These are phyloP conservation scores for Heteromormyrus szaboi DNA, from an alignment of 2,797 vertebrate species.

Conservation along the genomic window DNA sequence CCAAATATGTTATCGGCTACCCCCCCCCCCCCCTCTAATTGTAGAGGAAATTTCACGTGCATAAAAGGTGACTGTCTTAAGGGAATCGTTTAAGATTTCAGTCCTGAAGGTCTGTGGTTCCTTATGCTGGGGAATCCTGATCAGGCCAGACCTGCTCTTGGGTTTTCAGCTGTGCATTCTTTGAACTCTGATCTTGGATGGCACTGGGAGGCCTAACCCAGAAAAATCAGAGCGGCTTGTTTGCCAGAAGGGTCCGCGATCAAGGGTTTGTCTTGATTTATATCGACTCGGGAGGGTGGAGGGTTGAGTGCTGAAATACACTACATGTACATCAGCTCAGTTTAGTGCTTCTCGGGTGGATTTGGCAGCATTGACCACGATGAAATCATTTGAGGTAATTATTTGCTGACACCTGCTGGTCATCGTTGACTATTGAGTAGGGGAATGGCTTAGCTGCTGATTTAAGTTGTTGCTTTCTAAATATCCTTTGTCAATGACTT, in stretches of 20 bases:
- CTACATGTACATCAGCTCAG: neutral
- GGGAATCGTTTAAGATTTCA: neutral
- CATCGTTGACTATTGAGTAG: neutral
- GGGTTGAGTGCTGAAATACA: neutral
- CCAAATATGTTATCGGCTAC: neutral
- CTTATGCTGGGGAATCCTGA: neutral
- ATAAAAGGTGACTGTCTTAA: neutral
- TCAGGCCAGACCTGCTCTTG: neutral
- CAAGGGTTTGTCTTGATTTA: neutral
- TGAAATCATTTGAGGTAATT: neutral
- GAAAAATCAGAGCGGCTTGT: neutral
- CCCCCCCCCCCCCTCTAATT: neutral
- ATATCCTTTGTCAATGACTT: neutral
- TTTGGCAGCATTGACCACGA: neutral
- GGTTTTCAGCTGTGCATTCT: neutral
- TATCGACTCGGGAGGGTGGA: neutral
- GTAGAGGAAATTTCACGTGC: neutral
- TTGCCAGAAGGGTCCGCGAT: neutral
- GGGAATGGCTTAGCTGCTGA: neutral
- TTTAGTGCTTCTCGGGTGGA: neutral
- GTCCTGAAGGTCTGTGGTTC: neutral
- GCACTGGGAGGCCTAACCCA: neutral
- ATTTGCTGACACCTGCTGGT: constrained; percentile 11
- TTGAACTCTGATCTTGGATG: neutral
- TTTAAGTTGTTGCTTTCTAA: neutral